Conservation (phyloP, 2,888 invertebrate genomes). For the Sphecodes monilicornis region DNA sequence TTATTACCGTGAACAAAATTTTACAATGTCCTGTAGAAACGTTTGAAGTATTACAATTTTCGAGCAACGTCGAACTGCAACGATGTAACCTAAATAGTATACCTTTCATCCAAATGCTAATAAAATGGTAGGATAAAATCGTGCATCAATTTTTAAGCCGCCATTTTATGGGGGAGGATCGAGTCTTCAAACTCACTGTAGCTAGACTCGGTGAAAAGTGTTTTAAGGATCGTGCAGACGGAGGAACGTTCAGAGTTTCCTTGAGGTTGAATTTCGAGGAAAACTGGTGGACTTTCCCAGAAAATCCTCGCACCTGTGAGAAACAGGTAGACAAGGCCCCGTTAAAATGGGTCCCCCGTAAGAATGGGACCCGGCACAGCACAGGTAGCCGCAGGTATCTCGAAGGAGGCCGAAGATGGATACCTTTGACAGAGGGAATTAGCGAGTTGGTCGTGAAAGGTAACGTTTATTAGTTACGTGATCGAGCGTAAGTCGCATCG, state of each 20-base stretch:
- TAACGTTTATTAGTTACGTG: conserved; percentile 23
- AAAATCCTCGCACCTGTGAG: conserved; percentile 12
- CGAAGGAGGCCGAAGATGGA: conserved; percentile 33
- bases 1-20: too few relatives aligned
- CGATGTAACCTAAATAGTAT: too few relatives aligned
- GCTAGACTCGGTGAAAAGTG: not conserved
- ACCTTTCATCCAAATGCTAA: too few relatives aligned
- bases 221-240: not conserved
- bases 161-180: not conserved
- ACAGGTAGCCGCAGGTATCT: conserved; percentile 53
- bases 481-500: not conserved
- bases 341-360: conserved; percentile 29
- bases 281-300: conserved; percentile 43
- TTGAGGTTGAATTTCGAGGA: conserved; percentile 27
- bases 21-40: too few relatives aligned
- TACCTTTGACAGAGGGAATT: conserved; percentile 26
- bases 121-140: too few relatives aligned
- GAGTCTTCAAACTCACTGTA: too few relatives aligned
- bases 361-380: conserved; percentile 45
- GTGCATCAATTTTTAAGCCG: not conserved
- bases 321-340: conserved; percentile 35
- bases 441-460: conserved; percentile 15
- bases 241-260: not conserved
- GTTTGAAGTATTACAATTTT: too few relatives aligned
- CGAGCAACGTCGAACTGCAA: too few relatives aligned